These are phyloP conservation scores for Gymnorhina tibicen DNA, from an alignment of 2,113 vertebrate species.

Conservation along the genomic window DNA sequence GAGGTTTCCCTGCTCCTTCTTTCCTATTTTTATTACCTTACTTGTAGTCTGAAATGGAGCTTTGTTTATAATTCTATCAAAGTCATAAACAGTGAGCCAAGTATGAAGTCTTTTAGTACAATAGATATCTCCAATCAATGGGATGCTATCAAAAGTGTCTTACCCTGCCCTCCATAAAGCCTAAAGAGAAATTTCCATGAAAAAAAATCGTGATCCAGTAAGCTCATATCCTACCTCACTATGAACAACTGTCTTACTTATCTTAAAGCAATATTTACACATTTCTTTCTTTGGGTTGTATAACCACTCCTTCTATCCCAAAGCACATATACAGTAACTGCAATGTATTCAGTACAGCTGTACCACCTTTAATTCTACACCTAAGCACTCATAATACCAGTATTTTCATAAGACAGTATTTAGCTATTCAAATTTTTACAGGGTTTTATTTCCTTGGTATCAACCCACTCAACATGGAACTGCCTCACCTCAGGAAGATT, in stretches of 20 bases:
- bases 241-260: not conserved
- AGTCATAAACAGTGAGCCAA: not conserved
- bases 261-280: not conserved
- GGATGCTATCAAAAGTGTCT: not conserved
- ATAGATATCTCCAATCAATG: not conserved
- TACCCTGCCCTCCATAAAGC: not conserved
- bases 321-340: not conserved
- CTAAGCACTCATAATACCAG: not conserved
- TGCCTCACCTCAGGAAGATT: not conserved
- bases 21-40: not conserved
- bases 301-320: not conserved
- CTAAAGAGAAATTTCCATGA: not conserved
- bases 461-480: not conserved
- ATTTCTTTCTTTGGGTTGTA: not conserved
- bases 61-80: not conserved
- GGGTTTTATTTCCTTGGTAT: not conserved
- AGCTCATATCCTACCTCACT: not conserved
- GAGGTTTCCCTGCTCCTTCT: not conserved
- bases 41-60: not conserved
- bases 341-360: not conserved
- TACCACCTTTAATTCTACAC: not conserved
- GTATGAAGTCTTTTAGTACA: not conserved
- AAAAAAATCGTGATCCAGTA: not conserved
- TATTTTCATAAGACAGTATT: not conserved
- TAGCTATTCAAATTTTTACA: not conserved